Conservation (phyloP, 2,888 invertebrate species). For the Leucoma salicis region DNA sequence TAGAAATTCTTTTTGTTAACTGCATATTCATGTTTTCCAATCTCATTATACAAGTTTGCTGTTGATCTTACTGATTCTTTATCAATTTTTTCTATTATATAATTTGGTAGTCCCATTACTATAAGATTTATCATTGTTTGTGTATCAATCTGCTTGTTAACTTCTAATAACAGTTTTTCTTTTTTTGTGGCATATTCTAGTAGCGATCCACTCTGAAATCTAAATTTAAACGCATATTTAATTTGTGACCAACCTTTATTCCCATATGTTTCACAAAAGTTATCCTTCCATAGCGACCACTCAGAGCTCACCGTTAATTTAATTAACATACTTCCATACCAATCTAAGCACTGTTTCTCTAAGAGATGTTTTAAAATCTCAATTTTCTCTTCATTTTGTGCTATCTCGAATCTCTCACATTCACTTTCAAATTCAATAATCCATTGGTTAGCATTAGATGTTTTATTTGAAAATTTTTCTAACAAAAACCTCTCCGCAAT, state of each 20-base stretch:
- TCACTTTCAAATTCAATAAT: neutral
- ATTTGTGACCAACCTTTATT: neutral
- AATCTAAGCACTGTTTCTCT: too few relatives aligned
- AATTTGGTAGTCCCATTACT: too few relatives aligned
- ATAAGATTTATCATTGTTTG: constrained; percentile 4
- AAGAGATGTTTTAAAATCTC: neutral
- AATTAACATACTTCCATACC: neutral
- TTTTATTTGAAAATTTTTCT: neutral
- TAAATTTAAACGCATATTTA: neutral
- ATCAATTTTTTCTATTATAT: neutral
- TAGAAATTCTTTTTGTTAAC: too few relatives aligned
- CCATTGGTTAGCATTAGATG: neutral
- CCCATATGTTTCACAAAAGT: too few relatives aligned
- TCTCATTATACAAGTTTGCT: constrained; percentile 14
- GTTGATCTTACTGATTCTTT: constrained; percentile 10
- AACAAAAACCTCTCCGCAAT: neutral
- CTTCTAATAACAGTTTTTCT: too few relatives aligned
- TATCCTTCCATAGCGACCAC: too few relatives aligned
- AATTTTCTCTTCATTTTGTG: neutral
- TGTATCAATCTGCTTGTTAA: constrained; percentile 14
- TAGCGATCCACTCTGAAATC: constrained; percentile 9
- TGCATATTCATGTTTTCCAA: too few relatives aligned
- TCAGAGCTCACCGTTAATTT: neutral
- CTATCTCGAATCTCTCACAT: too few relatives aligned
- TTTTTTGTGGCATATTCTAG: constrained; percentile 26